These are phyloP conservation scores for Drosophila kuntzei DNA, from an alignment of 2,888 invertebrate genomes.

Conservation along the genomic window DNA sequence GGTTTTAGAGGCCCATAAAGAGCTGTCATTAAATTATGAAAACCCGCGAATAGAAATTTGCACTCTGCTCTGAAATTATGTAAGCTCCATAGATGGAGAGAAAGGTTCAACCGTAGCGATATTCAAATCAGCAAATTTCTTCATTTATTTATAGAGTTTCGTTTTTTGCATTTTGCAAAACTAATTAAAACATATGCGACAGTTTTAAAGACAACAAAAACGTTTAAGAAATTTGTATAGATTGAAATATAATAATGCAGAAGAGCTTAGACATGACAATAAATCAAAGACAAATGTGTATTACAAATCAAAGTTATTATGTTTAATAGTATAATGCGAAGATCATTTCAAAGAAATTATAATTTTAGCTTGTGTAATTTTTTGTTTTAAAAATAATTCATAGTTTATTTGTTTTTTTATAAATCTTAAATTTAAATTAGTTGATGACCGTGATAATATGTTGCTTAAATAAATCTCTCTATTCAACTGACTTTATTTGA, in stretches of 20 bases:
- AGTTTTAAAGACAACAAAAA: background rate
- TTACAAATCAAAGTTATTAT: conserved; percentile 13
- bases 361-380: conserved; percentile 8
- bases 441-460: conserved; percentile 51
- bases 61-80: conserved; percentile 50
- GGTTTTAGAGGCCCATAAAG: conserved; percentile 63
- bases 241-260: background rate
- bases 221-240: conserved; percentile 3
- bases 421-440: conserved; percentile 54
- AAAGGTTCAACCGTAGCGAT: conserved; percentile 27
- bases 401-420: background rate
- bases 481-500: conserved; percentile 27
- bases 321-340: background rate
- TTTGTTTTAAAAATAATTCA: conserved; percentile 3
- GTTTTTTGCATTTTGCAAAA: conserved; percentile 1
- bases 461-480: background rate
- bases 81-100: conserved; percentile 43
- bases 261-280: conserved; percentile 1
- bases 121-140: conserved; percentile 61
- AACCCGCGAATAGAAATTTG: conserved; percentile 46
- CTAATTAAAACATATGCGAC: conserved; percentile 18
- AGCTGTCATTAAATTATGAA: conserved; percentile 53
- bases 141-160: conserved; percentile 11
- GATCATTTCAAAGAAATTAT: background rate
- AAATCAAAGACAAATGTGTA: background rate